Base-by-base conservation (phyloP, 2,113 vertebrate genomes). In the Pelodiscus sinensis region DNA sequence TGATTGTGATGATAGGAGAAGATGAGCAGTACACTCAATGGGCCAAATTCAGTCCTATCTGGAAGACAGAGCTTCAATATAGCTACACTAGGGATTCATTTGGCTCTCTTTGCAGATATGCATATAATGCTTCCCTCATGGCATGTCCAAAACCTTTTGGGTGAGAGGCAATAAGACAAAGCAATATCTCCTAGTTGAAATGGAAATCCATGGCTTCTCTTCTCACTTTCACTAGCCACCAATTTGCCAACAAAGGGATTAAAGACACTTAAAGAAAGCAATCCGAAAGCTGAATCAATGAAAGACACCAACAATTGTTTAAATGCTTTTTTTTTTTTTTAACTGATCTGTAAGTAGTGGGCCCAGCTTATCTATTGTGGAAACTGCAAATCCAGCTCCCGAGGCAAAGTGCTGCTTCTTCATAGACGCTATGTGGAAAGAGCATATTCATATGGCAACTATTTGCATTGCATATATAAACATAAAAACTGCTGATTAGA, bases 201-300 rank as follows among this genome's bases (percentile, higher is more conserved):
- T 91, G 91, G 95, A 98, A 97, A 97, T 97, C 95, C 93, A 84
- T 60, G 80, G 93, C 93, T 96, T 81, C 22, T 35, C 94, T 94
- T 92, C 94, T 95, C 89, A 88, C 91, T 96, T 96, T 95, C 86
- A 87, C 84, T 94, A 97, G 95, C 96, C 97, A 96, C 87, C 95
- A 96, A 96, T 94, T 96, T 97, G 93, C 96, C 97, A 97, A 97
- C 94, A 92, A 93, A 87, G 78, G 9, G 29, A 86, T 84, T 94
- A 73, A 82, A 92, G 81, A 82, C 84, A 95, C 90, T 96, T 87
- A 94, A 65, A 83, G 75, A 79, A 94, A 94, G 85, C 60, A 87
- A 93, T 92, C 79, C 73, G 97, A 98, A 98, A 98, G 98, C 95
- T 93, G 97, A 98, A 95, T 96, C 89, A 84, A 98, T 93, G 86